phyloP scores from a whole-genome alignment of 2,113 vertebrate genomes.

The Salvator merianae region DNA sequence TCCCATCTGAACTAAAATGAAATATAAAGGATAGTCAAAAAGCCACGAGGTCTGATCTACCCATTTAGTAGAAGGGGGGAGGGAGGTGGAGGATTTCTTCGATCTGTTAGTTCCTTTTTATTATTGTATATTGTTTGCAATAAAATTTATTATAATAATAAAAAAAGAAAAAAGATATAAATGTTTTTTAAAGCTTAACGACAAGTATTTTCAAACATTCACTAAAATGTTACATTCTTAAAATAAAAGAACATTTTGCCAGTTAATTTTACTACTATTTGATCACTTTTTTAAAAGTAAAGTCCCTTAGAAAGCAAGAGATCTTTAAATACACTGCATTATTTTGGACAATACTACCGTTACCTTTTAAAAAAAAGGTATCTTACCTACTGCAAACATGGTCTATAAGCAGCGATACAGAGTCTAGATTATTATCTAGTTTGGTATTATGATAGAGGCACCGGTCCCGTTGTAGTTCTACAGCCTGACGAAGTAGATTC shows the following conservation, averaged over 20 bases:
- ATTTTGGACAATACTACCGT: neutral
- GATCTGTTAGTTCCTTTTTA: too few relatives aligned
- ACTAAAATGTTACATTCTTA: neutral
- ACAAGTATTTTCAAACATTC: neutral
- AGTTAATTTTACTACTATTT: rapidly evolving
- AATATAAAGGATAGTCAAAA: too few relatives aligned
- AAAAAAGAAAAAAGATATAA: too few relatives aligned
- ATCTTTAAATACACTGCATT: neutral
- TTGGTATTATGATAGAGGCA: conserved; percentile 98
- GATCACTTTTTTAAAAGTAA: neutral
- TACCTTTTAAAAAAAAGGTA: conserved; percentile 19
- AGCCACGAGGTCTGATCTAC: too few relatives aligned
- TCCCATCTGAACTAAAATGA: too few relatives aligned
- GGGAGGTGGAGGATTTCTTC: too few relatives aligned
- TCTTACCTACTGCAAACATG: conserved; percentile 95
- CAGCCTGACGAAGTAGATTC: conserved; percentile 91
- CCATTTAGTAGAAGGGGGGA: too few relatives aligned
- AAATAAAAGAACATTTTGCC: neutral
- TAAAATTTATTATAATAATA: too few relatives aligned
- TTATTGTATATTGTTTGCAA: too few relatives aligned
- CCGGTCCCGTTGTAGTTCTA: conserved; percentile 94
- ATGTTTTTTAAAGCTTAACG: too few relatives aligned
- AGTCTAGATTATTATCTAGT: conserved; percentile 90
- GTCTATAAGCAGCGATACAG: conserved; percentile 94
- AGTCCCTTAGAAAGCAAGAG: rapidly evolving